Percentiles rank a stretch among this genome's conserved stretches.
phyloP scores from a whole-genome alignment of 1,140 invertebrate genomes.

The Calephelis nemesis region DNA sequence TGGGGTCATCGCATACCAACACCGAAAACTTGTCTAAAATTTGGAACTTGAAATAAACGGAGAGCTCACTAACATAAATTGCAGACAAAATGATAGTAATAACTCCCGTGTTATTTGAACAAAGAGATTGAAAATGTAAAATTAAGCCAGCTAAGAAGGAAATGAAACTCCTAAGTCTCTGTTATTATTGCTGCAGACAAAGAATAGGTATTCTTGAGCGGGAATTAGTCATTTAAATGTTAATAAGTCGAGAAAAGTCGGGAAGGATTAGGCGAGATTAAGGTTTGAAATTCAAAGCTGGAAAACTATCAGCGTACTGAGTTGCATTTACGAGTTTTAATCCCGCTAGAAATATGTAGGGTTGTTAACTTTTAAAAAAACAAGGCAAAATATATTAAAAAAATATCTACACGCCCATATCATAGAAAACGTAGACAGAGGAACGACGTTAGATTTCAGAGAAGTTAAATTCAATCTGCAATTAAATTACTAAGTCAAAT shows the following conservation, averaged over 20 bases:
- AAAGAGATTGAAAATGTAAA: slow-evolving; percentile 3
- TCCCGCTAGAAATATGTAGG: too few species aligned
- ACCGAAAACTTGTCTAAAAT: too few species aligned
- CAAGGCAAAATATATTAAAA: too few species aligned
- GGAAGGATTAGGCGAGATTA: neutral
- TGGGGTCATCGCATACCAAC: too few species aligned
- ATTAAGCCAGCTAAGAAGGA: slow-evolving; percentile 11
- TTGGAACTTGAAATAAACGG: neutral
- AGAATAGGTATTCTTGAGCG: slow-evolving; percentile 5
- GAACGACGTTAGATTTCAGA: too few species aligned
- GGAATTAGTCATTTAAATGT: slow-evolving; percentile 15
- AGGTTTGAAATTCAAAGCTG: neutral
- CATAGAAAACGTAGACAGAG: too few species aligned
- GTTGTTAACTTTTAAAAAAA: too few species aligned
- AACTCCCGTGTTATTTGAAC: neutral
- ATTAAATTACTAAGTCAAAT: too few species aligned
- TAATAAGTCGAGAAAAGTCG: slow-evolving; percentile 10
- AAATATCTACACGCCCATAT: too few species aligned
- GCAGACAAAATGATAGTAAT: neutral
- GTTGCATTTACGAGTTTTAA: too few species aligned
- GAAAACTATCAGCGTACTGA: neutral
- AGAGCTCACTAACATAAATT: neutral
- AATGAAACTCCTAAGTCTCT: slow-evolving; percentile 14
- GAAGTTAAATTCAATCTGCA: too few species aligned
- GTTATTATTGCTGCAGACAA: slow-evolving; percentile 16